phyloP scores from a whole-genome alignment of 2,797 vertebrate genomes.

The Phaenicophaeus curvirostris region DNA sequence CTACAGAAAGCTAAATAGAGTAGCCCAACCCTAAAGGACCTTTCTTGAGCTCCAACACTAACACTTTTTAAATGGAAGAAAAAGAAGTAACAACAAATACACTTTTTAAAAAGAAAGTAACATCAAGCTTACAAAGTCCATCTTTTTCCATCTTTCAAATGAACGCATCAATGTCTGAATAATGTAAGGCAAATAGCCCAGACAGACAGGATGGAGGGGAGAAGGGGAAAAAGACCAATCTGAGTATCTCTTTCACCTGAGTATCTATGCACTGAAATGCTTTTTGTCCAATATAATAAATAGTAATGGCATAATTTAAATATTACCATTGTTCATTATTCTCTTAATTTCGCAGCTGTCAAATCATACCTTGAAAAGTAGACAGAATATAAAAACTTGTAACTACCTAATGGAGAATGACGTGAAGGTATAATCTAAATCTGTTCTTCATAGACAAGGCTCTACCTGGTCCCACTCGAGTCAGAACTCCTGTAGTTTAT shows the following conservation, averaged over 20 bases:
- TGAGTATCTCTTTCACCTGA: background rate
- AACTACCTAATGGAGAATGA: background rate
- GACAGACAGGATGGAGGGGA: background rate
- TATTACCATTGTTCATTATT: background rate
- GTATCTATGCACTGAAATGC: background rate
- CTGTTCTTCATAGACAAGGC: background rate
- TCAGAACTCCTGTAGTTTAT: background rate
- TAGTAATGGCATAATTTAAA: background rate
- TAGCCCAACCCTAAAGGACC: background rate
- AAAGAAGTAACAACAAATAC: background rate
- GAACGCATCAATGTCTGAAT: background rate
- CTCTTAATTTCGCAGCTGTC: slow-evolving; percentile 18
- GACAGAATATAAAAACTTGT: background rate
- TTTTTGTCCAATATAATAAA: background rate
- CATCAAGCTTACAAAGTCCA: background rate
- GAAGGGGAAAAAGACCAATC: background rate
- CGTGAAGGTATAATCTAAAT: background rate
- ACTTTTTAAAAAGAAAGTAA: slow-evolving; percentile 15
- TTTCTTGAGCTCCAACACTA: background rate
- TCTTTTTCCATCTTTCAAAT: slow-evolving; percentile 21
- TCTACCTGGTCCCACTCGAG: background rate
- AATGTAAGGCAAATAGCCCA: background rate
- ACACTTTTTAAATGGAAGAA: background rate
- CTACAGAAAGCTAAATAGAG: background rate
- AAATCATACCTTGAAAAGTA: background rate